Evolutionary conservation across 2,113 vertebrate species (phyloP).

Genomic region (Ifrita kowaldi): DNA sequence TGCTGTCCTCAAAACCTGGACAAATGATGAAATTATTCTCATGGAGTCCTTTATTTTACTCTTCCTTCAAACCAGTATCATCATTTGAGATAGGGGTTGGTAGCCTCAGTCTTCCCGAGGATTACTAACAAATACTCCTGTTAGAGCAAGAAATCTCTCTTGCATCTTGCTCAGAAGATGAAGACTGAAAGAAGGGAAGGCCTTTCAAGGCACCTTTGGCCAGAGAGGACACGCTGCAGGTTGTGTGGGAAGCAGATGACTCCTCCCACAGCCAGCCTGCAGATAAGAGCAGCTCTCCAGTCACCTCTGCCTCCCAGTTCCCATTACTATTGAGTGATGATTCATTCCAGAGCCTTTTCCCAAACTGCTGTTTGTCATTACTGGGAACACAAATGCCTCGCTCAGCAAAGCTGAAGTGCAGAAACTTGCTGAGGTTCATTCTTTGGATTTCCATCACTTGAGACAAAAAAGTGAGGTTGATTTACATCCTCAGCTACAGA

Average conservation of each 20-base stretch:
- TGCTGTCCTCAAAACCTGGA: not conserved
- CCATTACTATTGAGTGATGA: not conserved
- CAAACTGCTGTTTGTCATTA: slow-evolving; percentile 10
- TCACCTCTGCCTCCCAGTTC: not conserved
- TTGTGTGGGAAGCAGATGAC: not conserved
- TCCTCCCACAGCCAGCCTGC: not conserved
- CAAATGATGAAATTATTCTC: not conserved
- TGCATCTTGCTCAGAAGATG: not conserved
- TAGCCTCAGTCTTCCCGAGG: not conserved
- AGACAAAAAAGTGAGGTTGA: slow-evolving; percentile 8
- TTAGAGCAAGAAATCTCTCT: not conserved
- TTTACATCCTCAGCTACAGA: not conserved
- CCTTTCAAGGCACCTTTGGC: not conserved
- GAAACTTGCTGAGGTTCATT: slow-evolving; percentile 29
- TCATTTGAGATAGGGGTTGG: not conserved
- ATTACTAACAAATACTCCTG: not conserved
- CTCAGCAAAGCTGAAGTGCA: not conserved
- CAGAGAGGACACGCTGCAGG: not conserved
- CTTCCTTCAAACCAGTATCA: not conserved
- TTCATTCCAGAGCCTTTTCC: not conserved
- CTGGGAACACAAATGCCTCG: not conserved
- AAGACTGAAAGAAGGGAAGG: not conserved
- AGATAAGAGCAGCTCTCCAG: not conserved
- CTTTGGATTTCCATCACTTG: slow-evolving; percentile 1
- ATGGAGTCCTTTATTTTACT: not conserved